These are phyloP conservation scores for Lepilemur ruficaudatus DNA, from an alignment of 2,797 vertebrate species.

Conservation along the genomic window DNA sequence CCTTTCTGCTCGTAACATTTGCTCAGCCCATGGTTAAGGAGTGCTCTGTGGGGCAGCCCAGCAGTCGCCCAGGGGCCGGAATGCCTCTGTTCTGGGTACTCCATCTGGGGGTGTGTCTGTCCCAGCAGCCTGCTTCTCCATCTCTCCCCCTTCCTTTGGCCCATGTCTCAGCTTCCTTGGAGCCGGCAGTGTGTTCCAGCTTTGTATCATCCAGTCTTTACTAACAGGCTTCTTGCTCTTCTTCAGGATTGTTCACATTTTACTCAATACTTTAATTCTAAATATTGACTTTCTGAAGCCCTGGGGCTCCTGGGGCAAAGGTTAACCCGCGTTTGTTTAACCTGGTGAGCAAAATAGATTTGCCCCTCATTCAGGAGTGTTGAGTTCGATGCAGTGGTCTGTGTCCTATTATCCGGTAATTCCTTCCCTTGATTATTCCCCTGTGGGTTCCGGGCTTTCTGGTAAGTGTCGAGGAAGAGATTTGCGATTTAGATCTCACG, in stretches of 20 bases:
- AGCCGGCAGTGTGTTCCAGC: neutral
- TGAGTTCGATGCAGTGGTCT: neutral
- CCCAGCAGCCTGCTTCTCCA: neutral
- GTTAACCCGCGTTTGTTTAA: constrained; percentile 21
- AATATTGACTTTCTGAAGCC: constrained; percentile 35
- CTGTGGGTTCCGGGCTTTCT: neutral
- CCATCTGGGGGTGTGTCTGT: neutral
- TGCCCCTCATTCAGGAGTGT: neutral
- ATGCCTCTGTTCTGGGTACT: neutral
- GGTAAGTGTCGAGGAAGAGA: neutral
- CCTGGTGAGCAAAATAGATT: neutral
- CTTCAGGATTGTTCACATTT: neutral
- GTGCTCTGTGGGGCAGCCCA: neutral
- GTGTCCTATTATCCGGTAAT: neutral
- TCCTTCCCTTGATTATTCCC: neutral
- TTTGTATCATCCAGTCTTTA: neutral
- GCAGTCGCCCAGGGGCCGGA: neutral
- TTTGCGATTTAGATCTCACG: neutral
- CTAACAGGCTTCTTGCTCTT: neutral
- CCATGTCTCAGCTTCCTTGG: neutral
- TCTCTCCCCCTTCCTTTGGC: neutral
- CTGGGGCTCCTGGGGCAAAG: neutral
- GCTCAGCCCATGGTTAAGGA: neutral
- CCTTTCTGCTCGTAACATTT: neutral
- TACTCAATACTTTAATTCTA: neutral